Evolutionary conservation across 2,113 vertebrate genomes (phyloP).

Genomic region (Perca flavescens): DNA sequence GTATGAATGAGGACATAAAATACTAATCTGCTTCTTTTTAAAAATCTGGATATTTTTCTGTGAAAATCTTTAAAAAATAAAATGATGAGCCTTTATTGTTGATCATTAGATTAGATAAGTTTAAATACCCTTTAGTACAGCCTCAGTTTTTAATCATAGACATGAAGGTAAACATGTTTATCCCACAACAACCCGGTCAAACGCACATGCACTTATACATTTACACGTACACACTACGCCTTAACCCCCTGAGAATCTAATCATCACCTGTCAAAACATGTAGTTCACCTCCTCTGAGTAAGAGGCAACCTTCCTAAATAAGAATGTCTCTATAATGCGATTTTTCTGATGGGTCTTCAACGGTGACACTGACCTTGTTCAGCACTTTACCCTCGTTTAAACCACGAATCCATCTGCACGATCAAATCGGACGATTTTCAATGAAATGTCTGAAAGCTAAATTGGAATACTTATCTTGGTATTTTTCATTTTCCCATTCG

Average conservation of each 20-base stretch:
- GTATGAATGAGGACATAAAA: not conserved
- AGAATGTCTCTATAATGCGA: conserved; percentile 74
- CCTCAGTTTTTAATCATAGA: not conserved
- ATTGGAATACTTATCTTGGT: conserved; percentile 78
- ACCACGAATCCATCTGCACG: conserved; percentile 58
- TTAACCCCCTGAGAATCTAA: conserved; percentile 44
- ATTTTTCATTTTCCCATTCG: conserved; percentile 75
- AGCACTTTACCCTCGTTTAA: conserved; percentile 75
- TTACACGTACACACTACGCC: not conserved
- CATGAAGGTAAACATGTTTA: not conserved
- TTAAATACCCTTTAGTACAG: not conserved
- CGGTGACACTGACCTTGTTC: conserved; percentile 76
- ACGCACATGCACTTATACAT: not conserved
- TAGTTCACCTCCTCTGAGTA: conserved; percentile 68
- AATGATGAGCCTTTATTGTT: not conserved
- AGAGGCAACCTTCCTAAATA: conserved; percentile 74
- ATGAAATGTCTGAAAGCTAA: conserved; percentile 78
- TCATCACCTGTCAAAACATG: conserved; percentile 62
- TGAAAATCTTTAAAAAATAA: not conserved
- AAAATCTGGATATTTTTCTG: not conserved
- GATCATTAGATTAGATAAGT: not conserved
- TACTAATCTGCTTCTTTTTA: not conserved
- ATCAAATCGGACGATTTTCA: conserved; percentile 72
- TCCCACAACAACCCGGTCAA: not conserved
- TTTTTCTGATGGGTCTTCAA: conserved; percentile 74